A percentile compares a stretch with the other conserved stretches of the same genome.
Conservation (phyloP, 2,888 invertebrate genomes). For the Athalia rosae region DNA sequence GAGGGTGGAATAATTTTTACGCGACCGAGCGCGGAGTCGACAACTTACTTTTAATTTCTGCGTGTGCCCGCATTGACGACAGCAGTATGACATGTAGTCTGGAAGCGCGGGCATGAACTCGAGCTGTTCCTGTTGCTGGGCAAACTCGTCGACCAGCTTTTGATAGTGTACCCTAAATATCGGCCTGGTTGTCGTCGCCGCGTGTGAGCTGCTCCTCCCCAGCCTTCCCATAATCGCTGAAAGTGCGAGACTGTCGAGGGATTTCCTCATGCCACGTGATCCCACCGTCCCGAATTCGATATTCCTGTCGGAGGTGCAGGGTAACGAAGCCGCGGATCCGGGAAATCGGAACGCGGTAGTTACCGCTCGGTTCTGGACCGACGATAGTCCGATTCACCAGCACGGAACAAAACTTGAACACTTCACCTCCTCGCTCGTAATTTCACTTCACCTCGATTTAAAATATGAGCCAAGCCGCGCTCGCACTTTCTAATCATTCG, state of each 20-base stretch:
- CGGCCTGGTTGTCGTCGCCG: slow-evolving; percentile 70
- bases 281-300: slow-evolving; percentile 6
- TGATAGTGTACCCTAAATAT: slow-evolving; percentile 78
- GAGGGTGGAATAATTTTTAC: neutral
- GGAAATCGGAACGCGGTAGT: neutral
- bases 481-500: slow-evolving; percentile 18
- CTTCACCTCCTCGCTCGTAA: too few relatives aligned
- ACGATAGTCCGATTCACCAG: neutral
- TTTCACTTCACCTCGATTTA: too few relatives aligned
- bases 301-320: neutral
- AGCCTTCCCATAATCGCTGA: slow-evolving; percentile 76
- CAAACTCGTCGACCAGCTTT: slow-evolving; percentile 77
- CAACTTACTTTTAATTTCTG: slow-evolving; percentile 77
- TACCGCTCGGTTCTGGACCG: neutral
- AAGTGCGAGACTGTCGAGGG: slow-evolving; percentile 62
- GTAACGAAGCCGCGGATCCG: neutral
- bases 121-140: slow-evolving; percentile 69
- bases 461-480: too few relatives aligned
- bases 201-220: slow-evolving; percentile 69
- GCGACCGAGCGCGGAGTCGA: neutral
- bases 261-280: slow-evolving; percentile 69
- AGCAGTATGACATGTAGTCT: slow-evolving; percentile 78
- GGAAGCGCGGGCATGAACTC: slow-evolving; percentile 76
- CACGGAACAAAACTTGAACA: neutral
- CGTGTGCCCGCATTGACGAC: slow-evolving; percentile 78